Evolutionary conservation across 2,888 invertebrate genomes (phyloP).

Genomic region (Iselma pallidipennis): DNA sequence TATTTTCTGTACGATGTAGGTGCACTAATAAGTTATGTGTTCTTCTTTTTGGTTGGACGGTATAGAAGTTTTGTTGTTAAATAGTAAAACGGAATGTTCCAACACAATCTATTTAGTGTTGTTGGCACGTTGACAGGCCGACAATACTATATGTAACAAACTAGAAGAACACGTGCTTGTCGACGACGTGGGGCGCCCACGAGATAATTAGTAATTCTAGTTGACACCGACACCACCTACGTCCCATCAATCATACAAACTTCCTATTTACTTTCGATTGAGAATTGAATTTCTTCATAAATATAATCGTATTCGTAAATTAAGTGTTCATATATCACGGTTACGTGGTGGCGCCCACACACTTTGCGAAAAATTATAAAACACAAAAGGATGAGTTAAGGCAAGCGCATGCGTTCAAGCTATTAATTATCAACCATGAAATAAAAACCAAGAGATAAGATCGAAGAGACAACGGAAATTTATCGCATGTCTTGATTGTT

Average conservation of each 20-base stretch:
- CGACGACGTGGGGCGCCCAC: slow-evolving; percentile 20
- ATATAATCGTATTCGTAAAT: slow-evolving; percentile 29
- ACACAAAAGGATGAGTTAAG: slow-evolving; percentile 22
- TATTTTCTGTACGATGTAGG: slow-evolving; percentile 3
- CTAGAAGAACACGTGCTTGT: slow-evolving; percentile 22
- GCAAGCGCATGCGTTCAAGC: slow-evolving; percentile 23
- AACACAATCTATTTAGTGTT: slow-evolving; percentile 34
- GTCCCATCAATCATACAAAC: slow-evolving; percentile 24
- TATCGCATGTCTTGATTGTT: not conserved
- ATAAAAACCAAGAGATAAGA: slow-evolving; percentile 27
- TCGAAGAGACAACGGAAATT: slow-evolving; percentile 7
- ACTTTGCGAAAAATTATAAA: slow-evolving; percentile 27
- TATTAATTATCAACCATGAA: slow-evolving; percentile 22
- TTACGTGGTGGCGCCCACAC: slow-evolving; percentile 38
- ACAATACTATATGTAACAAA: slow-evolving; percentile 31
- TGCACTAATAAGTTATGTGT: not conserved
- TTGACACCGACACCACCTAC: slow-evolving; percentile 22
- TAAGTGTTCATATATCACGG: slow-evolving; percentile 36
- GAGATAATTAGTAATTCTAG: slow-evolving; percentile 21
- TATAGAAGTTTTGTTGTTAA: slow-evolving; percentile 1
- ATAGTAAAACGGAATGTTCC: slow-evolving; percentile 31
- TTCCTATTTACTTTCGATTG: slow-evolving; percentile 27
- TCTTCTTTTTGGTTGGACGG: not conserved
- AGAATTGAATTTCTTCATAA: slow-evolving; percentile 30
- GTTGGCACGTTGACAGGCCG: slow-evolving; percentile 33